These are phyloP conservation scores for Strigamia maritima DNA, from an alignment of 2,888 invertebrate species.

Conservation along the genomic window DNA sequence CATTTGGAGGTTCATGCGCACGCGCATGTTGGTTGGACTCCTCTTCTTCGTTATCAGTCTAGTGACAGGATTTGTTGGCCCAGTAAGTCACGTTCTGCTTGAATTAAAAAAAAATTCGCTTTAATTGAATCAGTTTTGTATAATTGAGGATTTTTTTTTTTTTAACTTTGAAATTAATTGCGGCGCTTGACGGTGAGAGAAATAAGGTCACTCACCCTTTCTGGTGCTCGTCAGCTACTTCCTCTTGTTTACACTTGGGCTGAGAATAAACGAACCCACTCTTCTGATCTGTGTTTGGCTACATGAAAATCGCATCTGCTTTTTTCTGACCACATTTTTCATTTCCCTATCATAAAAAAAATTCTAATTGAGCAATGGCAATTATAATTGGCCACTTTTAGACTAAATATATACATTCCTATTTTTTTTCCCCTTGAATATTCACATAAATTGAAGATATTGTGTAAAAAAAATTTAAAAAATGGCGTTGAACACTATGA, in stretches of 20 bases:
- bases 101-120: not conserved
- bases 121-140: conserved; percentile 1
- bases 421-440: no score
- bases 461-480: no score
- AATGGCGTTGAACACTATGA: no score
- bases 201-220: conserved; percentile 6
- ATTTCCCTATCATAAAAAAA: not conserved
- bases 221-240: conserved; percentile 15
- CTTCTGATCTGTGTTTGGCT: not conserved
- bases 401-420: not conserved
- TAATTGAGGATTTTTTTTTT: not conserved
- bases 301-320: conserved; percentile 10
- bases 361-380: not conserved
- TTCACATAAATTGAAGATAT: no score
- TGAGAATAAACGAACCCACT: not conserved
- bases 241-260: not conserved
- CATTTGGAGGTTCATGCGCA: conserved; percentile 56
- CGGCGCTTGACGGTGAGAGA: not conserved
- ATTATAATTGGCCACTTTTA: not conserved
- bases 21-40: conserved; percentile 54
- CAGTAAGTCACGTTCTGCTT: conserved; percentile 53
- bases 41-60: conserved; percentile 53
- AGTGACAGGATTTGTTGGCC: conserved; percentile 56
- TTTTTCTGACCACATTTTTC: not conserved
- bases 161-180: not conserved